Base-by-base conservation (phyloP, 2,888 invertebrate genomes). In the Macaria notata region DNA sequence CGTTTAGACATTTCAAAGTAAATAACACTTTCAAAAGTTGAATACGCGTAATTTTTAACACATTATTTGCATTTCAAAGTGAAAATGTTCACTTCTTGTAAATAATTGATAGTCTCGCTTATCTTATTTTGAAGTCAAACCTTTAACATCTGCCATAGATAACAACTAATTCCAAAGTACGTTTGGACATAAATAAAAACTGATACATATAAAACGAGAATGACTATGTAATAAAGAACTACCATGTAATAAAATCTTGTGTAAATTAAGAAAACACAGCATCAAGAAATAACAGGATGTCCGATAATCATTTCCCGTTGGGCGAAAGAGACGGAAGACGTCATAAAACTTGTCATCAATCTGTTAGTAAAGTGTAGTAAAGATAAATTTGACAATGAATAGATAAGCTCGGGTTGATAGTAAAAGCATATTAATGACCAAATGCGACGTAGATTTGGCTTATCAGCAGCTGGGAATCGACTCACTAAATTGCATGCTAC, bases 381-480 rank as follows among this genome's bases (percentile, higher is more conserved):
- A 65, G 61, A 61, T 68, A 68, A 65, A 69, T 51, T 59, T 59
- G 54, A 59, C 59, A 52, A 54, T 54, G 48, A 55, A 55, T 48
- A 59, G 54, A 59, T 59, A 59, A 51, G 66, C 65, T 61, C 44
- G 36, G 57, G 51, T 53, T 55, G 56, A 66, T 64, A 62, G 56
- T 62, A 71, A 68, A 54, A 68, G 72, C n/a, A n/a, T 73, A 77
- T 76, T 78, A 78, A 80, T 80, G 80, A 78, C 73, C 65, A 71
- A 77, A 78, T 78, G 79, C 76, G 74, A 68, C 65, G 75, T 76
- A 76, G 76, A 72, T 74, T 79, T 73, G 72, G 75, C 72, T 76
- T 73, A 76, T 77, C 77, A 81, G 79, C 78, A 73, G 75, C 70
- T 73, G 45, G 69, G 76, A 76, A 82, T 83, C 77, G 69, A 62